A percentile compares a stretch with the other conserved stretches of the same genome.
Conservation (phyloP, 2,888 invertebrate species). For the Lasioglossum oenotherae region DNA sequence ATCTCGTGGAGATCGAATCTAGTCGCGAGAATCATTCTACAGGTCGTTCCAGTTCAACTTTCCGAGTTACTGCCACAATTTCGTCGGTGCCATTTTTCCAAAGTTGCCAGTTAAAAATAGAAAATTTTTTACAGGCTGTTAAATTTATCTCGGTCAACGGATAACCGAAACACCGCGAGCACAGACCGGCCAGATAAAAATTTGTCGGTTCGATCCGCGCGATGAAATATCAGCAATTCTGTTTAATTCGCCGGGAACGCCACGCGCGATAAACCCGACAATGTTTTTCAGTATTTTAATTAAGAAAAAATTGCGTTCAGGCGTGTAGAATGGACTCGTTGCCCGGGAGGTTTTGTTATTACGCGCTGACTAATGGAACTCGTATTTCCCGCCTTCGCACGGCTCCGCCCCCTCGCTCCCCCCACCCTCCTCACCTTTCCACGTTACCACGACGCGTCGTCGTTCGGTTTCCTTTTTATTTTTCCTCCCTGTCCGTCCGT, state of each 20-base stretch:
- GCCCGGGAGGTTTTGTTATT: slow-evolving; percentile 27
- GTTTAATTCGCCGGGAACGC: neutral
- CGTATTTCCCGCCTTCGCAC: neutral
- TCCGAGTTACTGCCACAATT: neutral
- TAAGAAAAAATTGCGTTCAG: slow-evolving; percentile 10
- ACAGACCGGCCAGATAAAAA: neutral
- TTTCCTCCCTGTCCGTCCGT: neutral
- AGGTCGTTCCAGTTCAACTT: neutral
- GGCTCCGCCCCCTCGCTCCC: neutral
- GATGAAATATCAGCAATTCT: neutral
- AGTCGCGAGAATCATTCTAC: neutral
- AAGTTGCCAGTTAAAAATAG: neutral
- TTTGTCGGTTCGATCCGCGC: neutral
- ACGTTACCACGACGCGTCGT: neutral
- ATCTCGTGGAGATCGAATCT: neutral
- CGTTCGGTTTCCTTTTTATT: neutral
- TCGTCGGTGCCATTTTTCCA: neutral
- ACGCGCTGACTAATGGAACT: slow-evolving; percentile 28
- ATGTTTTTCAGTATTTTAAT: slow-evolving; percentile 17
- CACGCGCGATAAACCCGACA: neutral
- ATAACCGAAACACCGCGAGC: neutral
- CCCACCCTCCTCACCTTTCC: neutral
- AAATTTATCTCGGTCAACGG: neutral
- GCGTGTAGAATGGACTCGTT: slow-evolving; percentile 12
- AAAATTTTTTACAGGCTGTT: neutral